These are phyloP conservation scores for Orthonychiurus folsomi DNA, from an alignment of 2,888 invertebrate species.

Conservation along the genomic window DNA sequence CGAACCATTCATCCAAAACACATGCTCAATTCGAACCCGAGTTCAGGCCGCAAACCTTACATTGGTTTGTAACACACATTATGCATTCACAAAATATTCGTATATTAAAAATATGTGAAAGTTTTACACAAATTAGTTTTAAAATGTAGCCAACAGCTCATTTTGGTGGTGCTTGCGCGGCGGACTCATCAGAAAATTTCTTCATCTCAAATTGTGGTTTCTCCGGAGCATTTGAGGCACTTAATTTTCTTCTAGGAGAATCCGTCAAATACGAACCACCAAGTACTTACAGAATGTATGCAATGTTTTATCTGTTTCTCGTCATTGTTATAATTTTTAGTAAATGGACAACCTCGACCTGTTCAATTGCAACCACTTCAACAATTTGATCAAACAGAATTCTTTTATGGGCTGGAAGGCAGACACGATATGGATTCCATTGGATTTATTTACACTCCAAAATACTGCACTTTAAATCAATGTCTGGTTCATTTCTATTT, in stretches of 20 bases:
- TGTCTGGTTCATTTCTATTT: constrained; percentile 24
- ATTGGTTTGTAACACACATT: constrained; percentile 14
- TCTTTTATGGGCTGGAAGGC: constrained; percentile 4
- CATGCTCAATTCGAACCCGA: constrained; percentile 12
- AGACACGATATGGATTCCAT: constrained; percentile 15
- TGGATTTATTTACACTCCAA: constrained; percentile 19
- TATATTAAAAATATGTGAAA: background rate
- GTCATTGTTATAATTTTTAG: background rate
- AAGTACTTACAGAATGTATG: background rate
- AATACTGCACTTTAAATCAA: constrained; percentile 7
- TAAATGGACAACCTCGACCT: background rate
- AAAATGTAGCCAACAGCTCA: constrained; percentile 8
- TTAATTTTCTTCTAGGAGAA: constrained; percentile 26
- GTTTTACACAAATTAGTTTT: no score
- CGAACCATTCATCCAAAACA: constrained; percentile 23
- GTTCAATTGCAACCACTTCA: constrained; percentile 10
- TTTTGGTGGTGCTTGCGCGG: constrained; percentile 28
- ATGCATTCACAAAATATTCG: background rate
- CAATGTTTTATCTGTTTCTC: no score
- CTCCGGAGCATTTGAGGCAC: constrained; percentile 33
- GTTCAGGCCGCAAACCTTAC: constrained; percentile 20
- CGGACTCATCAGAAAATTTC: constrained; percentile 12
- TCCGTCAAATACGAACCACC: background rate
- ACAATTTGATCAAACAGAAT: constrained; percentile 21
- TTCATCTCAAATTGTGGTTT: constrained; percentile 37